Evolutionary conservation across 2,113 vertebrate genomes (phyloP).

Genomic region (Hassar affinis): DNA sequence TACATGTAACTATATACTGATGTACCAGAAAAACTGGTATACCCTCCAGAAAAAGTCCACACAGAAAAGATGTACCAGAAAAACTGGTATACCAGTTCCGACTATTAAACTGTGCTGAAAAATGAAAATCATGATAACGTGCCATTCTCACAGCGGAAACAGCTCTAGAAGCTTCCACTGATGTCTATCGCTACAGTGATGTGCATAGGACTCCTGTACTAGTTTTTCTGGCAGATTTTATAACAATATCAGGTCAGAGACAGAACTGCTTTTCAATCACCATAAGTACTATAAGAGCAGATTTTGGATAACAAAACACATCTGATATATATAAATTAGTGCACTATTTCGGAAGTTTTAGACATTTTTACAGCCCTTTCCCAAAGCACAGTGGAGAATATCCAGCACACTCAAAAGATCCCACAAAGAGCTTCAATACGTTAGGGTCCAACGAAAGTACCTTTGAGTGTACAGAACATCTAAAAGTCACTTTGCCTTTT

Average conservation of each 20-base stretch:
- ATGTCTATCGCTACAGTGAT: no score
- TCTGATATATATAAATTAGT: background rate
- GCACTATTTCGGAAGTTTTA: background rate
- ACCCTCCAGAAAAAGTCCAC: no score
- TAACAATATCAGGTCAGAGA: background rate
- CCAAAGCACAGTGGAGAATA: background rate
- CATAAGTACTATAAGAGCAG: background rate
- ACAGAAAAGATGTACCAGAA: no score
- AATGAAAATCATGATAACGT: no score
- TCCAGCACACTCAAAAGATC: background rate
- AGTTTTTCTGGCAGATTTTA: no score
- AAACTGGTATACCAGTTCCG: no score
- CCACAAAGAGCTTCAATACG: background rate
- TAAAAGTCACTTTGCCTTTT: background rate
- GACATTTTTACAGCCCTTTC: background rate
- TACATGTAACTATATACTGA: no score
- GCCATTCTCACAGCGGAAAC: no score
- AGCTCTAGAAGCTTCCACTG: no score
- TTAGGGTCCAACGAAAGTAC: background rate
- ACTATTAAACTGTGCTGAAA: no score
- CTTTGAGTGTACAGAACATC: background rate
- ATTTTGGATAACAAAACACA: background rate
- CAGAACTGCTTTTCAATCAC: background rate
- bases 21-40: no score
- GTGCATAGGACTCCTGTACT: no score